Base-by-base conservation (phyloP, 2,113 vertebrate genomes). In the Pterophyllum scalare region DNA sequence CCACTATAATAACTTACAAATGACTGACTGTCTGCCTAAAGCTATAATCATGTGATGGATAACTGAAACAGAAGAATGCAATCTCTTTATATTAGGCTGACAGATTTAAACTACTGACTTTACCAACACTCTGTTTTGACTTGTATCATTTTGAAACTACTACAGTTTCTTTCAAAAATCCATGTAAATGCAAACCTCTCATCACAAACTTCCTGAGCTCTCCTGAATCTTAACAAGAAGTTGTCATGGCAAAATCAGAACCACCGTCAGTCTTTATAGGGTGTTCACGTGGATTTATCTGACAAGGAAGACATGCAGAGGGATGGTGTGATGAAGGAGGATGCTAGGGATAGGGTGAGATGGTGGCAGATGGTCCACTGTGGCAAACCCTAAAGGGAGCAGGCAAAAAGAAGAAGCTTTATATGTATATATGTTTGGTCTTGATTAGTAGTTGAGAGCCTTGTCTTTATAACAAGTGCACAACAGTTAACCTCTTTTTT, bases 21-120 rank as follows among this genome's bases (percentile, higher is more conserved):
- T 82, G 10, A 83, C 59, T 83, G 77, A 75, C 61, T 28, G 58
- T 60, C 33, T 78, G 38, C 24, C 65, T 24, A 64, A 82, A 40
- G 70, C 38, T 79, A 31, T 49, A 75, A 86, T 80, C 75, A 84
- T 60, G 26, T 65, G 9, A 72, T 22, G 52, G 64, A 59, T 33
- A 67, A 31, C 59, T 65, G 49, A 79, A 77, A 77, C 31, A 59
- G 12, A 72, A 49, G 13, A 75, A 33, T 56, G n/a, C 52, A 26
- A 62, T 62, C 10, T 62, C 5, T 60, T 81, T 79, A 54, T 62
- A 46, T 79, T 35, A 59, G 74, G 79, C 17, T 49, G 67, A 72
- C 46, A 72, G 13, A 72, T 72, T 72, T 72, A 54, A 72, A 72
- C 46, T 72, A 14, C 67, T 62, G 64, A 81, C 38, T 54, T 62